Evolutionary conservation across 2,888 invertebrate genomes (phyloP).

Genomic region (Endotricha flammealis): DNA sequence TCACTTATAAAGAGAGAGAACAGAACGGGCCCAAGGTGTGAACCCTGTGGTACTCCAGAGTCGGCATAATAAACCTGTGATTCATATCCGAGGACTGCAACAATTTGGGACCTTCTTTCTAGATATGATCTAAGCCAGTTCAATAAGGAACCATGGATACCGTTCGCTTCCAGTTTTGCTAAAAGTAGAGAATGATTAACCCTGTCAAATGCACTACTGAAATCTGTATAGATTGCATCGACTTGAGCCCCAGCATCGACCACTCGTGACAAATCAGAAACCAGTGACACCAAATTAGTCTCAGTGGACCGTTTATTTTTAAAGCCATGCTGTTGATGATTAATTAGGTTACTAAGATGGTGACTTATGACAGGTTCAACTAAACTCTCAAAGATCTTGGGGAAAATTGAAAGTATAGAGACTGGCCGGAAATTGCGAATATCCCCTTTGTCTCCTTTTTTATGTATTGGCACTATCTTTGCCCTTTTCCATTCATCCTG

Average conservation of each 20-base stretch:
- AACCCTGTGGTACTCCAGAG: too few species aligned
- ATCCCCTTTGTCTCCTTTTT: neutral
- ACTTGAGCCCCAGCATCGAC: neutral
- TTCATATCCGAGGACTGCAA: neutral
- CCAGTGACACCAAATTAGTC: neutral
- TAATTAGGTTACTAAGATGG: neutral
- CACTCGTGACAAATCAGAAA: neutral
- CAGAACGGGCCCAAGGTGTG: neutral
- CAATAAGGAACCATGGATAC: neutral
- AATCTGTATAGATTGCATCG: too few species aligned
- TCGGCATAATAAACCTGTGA: neutral
- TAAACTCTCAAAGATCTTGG: neutral
- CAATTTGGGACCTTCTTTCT: neutral
- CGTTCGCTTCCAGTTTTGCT: neutral
- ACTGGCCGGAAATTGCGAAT: neutral
- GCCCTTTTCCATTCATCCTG: neutral
- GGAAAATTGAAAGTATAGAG: too few species aligned
- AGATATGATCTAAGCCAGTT: neutral
- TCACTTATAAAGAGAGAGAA: neutral
- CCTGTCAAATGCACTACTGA: too few species aligned
- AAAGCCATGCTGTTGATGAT: neutral
- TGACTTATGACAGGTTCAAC: neutral
- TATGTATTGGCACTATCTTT: neutral
- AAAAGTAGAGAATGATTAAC: too few species aligned
- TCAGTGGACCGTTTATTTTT: neutral